Base-by-base conservation (phyloP, 1,140 invertebrate genomes). In the Globodera ellingtonae region DNA sequence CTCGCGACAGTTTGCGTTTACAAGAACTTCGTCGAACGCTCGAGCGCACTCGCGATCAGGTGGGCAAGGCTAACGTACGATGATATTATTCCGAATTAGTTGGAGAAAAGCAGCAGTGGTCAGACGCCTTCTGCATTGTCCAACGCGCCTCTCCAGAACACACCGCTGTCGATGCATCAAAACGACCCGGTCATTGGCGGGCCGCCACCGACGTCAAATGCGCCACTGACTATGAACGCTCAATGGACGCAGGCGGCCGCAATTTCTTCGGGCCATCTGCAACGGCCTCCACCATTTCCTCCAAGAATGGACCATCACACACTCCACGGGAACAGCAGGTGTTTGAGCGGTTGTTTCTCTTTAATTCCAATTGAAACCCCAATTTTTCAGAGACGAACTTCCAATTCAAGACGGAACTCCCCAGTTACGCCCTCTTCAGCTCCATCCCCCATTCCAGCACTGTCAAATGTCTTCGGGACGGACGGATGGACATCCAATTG, bases 21-120 rank as follows among this genome's bases (percentile, higher is more conserved):
- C 81, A 82, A 24, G 81, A 82, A 21, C 24, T 82, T 24, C 81
- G 81, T 18, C 81, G 81, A 44, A 56, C 81, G 21, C 66, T 83
- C 65, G 73, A 80, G 50, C 67, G 72, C 0, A 73, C 74, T 47
- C 70, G 81, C 13, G 81, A 82, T 44, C 78, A 81, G 15, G n/a
- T 83, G 65, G 69, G 47, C 13, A 62, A 47, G 21, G 80, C 79
- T n/a, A 79, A 56, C 56, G 48, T n/a, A 24, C 44, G 21, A 18
- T 56, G 15, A 56, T 56, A 21, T 6, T 8, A 67, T 9, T 56
- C 6, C 24, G 6, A 48, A 18, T 59, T 52, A 52, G 48, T 24
- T 44, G 6, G 24, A 13, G 44, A 18, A 62, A 52, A 46, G 10
- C 44, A n/a, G 13, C 56, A 62, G 56, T 18, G 15, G 15, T 6